These are phyloP conservation scores for Micromussa lordhowensis DNA, from an alignment of 92 coral and sea anemone species.

Conservation along the genomic window DNA sequence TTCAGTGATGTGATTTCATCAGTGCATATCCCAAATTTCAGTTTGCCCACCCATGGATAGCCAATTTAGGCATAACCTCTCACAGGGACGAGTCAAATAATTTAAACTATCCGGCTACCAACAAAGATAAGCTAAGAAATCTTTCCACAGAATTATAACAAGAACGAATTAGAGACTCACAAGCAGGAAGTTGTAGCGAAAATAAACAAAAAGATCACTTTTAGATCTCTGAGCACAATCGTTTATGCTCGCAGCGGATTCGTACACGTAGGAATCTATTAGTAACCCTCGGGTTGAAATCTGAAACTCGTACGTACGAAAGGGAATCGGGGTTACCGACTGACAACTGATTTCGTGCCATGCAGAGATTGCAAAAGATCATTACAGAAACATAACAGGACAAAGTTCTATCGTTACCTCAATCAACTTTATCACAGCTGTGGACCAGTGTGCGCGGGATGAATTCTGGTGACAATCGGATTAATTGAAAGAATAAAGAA, in stretches of 20 bases:
- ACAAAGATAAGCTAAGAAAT: not conserved
- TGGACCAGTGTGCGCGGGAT: not conserved
- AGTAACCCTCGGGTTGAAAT: not conserved
- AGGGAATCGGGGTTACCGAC: not conserved
- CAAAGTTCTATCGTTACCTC: not conserved
- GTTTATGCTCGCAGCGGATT: not conserved
- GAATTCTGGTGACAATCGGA: not conserved
- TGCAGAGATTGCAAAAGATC: not conserved
- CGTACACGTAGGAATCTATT: not conserved
- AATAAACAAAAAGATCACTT: not conserved
- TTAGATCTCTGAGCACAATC: not conserved
- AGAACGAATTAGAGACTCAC: not conserved
- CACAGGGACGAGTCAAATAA: not conserved
- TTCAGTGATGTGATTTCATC: not conserved
- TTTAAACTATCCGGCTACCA: not conserved
- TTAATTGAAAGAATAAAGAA: conserved; percentile 6
- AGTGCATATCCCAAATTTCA: not conserved
- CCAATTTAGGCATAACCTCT: not conserved
- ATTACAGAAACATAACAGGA: not conserved
- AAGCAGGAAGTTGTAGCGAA: not conserved
- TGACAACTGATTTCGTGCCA: not conserved
- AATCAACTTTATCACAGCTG: not conserved
- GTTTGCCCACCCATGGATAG: not conserved
- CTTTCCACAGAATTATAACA: not conserved
- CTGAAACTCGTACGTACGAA: not conserved